Conservation (phyloP, 2,888 invertebrate species). For the Napeogenes sylphis region DNA sequence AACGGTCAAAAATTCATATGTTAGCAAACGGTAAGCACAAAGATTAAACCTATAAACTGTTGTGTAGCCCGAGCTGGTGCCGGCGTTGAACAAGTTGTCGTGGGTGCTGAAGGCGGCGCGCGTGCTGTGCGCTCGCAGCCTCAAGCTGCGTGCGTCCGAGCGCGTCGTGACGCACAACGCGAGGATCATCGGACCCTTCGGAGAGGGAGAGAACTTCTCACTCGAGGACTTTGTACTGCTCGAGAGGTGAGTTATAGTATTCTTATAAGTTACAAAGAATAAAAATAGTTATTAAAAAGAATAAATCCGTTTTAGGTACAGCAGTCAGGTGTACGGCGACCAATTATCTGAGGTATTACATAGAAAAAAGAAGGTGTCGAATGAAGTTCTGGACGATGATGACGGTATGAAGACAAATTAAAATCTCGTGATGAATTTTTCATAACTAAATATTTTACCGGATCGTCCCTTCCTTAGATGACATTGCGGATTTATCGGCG, state of each 20-base stretch:
- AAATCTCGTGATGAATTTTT: too few species aligned
- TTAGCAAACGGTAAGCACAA: too few species aligned
- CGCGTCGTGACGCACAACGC: slow-evolving; percentile 92
- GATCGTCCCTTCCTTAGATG: slow-evolving; percentile 29
- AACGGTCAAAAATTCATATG: too few species aligned
- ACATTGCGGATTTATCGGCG: slow-evolving; percentile 74
- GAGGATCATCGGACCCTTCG: slow-evolving; percentile 90
- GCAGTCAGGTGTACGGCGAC: slow-evolving; percentile 83
- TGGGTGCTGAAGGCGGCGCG: slow-evolving; percentile 82
- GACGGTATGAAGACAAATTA: slow-evolving; percentile 10
- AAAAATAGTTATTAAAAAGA: too few species aligned
- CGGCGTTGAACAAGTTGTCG: slow-evolving; percentile 78
- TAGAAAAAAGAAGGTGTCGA: slow-evolving; percentile 67
- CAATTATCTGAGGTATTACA: slow-evolving; percentile 82
- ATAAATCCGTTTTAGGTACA: slow-evolving; percentile 63
- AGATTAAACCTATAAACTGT: not conserved
- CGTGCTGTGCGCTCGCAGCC: slow-evolving; percentile 82
- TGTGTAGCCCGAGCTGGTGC: slow-evolving; percentile 68
- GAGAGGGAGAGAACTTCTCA: slow-evolving; percentile 84
- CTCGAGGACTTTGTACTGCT: slow-evolving; percentile 93
- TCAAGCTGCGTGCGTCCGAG: slow-evolving; percentile 81
- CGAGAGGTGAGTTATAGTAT: slow-evolving; percentile 77
- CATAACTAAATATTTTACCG: not conserved
- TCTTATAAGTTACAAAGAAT: not conserved
- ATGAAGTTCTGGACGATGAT: slow-evolving; percentile 64